phyloP scores from a whole-genome alignment of 64 coral and sea anemone genomes.

The Hydrozoanthus tunicans region DNA sequence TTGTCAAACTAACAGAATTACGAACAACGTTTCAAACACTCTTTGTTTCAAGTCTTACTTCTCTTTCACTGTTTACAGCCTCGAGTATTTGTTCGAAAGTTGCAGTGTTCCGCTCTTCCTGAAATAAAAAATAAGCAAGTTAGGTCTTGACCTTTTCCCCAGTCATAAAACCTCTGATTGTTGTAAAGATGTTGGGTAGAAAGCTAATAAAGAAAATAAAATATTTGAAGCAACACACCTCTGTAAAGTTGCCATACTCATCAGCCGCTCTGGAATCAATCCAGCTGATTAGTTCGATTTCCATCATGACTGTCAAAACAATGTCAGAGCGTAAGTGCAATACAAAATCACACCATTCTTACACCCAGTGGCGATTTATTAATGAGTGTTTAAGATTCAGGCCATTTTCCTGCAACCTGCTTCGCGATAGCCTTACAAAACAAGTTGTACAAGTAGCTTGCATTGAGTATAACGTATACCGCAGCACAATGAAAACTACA shows the following conservation, averaged over 20 bases:
- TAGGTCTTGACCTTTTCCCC: background rate
- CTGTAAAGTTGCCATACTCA: constrained; percentile 77
- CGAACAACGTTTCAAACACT: too few species aligned
- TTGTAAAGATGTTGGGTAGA: background rate
- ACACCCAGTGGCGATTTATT: too few species aligned
- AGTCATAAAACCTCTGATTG: too few species aligned
- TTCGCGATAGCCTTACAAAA: too few species aligned
- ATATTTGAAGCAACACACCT: constrained; percentile 34
- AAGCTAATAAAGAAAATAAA: background rate
- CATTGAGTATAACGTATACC: too few species aligned
- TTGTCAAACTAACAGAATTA: too few species aligned
- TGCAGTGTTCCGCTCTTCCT: constrained; percentile 84
- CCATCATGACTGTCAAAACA: constrained; percentile 76
- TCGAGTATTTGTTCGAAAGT: constrained; percentile 84
- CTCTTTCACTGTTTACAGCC: constrained; percentile 81
- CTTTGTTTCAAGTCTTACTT: constrained; percentile 48
- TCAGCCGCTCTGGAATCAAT: constrained; percentile 85
- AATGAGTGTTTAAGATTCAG: too few species aligned
- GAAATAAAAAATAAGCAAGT: background rate
- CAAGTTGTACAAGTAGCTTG: too few species aligned
- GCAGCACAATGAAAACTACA: too few species aligned
- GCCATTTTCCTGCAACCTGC: too few species aligned
- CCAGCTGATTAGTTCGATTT: constrained; percentile 90
- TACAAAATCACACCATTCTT: too few species aligned
- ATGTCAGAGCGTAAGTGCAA: background rate